Conservation (phyloP, 37 sponge, comb jelly and placozoan species). For the Hormiphora californensis region DNA sequence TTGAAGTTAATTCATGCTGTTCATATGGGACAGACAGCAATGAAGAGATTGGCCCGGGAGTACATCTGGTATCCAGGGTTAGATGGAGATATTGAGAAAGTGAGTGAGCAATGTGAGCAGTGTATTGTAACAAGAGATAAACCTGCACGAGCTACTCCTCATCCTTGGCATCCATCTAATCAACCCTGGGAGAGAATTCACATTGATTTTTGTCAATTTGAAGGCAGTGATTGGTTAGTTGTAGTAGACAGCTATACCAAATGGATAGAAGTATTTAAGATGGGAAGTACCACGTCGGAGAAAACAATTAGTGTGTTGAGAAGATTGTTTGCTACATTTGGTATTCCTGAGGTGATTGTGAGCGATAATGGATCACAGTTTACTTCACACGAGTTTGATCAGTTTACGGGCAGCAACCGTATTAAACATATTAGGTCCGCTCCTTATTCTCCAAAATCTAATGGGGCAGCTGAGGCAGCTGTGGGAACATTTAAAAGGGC, state of each 20-base stretch:
- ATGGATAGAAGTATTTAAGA: neutral
- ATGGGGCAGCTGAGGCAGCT: conserved; percentile 34
- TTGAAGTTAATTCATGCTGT: neutral
- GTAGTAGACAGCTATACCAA: neutral
- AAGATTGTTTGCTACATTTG: neutral
- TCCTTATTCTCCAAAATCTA: conserved; percentile 56
- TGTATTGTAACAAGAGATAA: neutral
- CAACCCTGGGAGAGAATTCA: conserved; percentile 15
- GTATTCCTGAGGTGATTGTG: conserved; percentile 44
- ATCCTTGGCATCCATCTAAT: neutral
- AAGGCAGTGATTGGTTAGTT: neutral
- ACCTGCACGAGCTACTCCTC: neutral
- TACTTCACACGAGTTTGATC: conserved; percentile 38
- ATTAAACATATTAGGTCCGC: conserved; percentile 32
- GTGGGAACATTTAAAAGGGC: neutral
- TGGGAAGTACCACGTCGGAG: neutral
- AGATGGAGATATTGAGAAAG: neutral
- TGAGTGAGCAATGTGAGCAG: neutral
- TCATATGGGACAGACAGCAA: neutral
- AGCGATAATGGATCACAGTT: conserved; percentile 62
- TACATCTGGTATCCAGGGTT: neutral
- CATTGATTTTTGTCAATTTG: neutral
- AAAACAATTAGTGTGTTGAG: neutral
- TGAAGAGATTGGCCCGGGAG: neutral
- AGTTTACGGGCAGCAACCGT: conserved; percentile 29